Percentiles rank a stretch among this genome's conserved stretches.
phyloP scores from a whole-genome alignment of 2,113 vertebrate genomes.

The Archilochus colubris region DNA sequence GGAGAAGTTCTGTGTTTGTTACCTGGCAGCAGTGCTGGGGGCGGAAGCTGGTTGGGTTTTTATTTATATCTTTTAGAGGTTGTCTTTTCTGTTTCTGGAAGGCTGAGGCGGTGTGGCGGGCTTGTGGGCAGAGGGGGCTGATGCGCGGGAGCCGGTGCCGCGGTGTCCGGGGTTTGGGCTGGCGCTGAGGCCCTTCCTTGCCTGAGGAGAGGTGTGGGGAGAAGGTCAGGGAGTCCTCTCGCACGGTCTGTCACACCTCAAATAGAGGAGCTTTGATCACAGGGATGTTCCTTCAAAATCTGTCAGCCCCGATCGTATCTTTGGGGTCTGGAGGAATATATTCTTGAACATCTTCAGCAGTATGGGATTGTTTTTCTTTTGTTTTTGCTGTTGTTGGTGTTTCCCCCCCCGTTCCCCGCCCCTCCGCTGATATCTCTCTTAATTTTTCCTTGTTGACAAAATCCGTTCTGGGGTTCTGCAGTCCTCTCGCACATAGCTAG shows the following conservation, averaged over 20 bases:
- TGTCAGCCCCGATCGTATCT: background rate
- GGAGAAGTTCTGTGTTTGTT: too few species aligned
- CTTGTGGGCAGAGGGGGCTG: background rate
- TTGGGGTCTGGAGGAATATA: background rate
- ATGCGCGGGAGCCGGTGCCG: background rate
- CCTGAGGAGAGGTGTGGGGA: background rate
- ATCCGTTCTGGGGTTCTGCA: background rate
- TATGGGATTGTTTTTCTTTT: background rate
- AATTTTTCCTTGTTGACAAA: background rate
- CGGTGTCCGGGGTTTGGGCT: background rate
- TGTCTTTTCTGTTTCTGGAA: background rate
- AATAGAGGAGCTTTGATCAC: background rate
- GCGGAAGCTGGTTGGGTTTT: background rate
- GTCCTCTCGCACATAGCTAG: background rate
- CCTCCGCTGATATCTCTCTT: background rate
- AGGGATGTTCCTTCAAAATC: background rate
- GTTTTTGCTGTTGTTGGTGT: background rate
- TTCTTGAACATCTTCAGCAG: background rate
- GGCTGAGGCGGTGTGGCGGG: background rate
- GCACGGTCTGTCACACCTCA: background rate
- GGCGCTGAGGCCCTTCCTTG: background rate
- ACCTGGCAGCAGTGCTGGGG: background rate
- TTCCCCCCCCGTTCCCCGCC: too few species aligned
- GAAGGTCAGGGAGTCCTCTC: slow-evolving; percentile 14
- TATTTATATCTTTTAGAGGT: accelerated